Evolutionary conservation across 1,140 invertebrate genomes (phyloP).

Genomic region (Gryon sp.): DNA sequence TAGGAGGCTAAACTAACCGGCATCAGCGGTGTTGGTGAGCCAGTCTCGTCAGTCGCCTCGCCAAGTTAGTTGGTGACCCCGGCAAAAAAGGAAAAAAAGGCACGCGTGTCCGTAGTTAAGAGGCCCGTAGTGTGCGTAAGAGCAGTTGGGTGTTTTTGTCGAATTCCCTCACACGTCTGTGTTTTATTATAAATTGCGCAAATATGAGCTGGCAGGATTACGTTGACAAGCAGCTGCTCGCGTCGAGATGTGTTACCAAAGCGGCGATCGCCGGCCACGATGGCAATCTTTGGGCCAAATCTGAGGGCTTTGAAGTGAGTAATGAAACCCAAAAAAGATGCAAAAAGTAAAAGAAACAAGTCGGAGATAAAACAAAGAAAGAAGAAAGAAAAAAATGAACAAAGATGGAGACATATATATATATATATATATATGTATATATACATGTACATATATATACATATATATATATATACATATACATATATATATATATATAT

Average conservation of each 20-base stretch:
- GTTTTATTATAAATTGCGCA: constrained; percentile 37
- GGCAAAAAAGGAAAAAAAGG: no score
- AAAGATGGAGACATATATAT: no score
- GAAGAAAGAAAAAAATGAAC: not conserved
- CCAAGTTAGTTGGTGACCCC: constrained; percentile 71
- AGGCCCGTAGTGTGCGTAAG: constrained; percentile 59
- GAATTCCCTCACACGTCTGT: constrained; percentile 41
- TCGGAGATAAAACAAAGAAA: no score
- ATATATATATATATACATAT: no score
- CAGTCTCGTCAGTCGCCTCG: constrained; percentile 71
- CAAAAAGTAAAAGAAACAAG: no score
- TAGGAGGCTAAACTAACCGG: constrained; percentile 29
- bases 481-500: no score
- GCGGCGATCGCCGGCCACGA: constrained; percentile 96
- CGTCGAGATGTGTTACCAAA: constrained; percentile 94
- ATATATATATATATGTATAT: no score
- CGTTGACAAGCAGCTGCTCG: constrained; percentile 97
- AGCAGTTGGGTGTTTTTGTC: constrained; percentile 60
- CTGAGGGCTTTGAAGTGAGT: constrained; percentile 95
- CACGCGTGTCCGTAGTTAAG: constrained; percentile 55
- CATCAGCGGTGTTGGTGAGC: constrained; percentile 18
- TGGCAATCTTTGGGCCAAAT: constrained; percentile 96
- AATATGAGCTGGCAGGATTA: constrained; percentile 99
- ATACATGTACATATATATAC: no score
- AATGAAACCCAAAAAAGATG: no score